Conservation (phyloP, 2,888 invertebrate species). For the Meganola albula region DNA sequence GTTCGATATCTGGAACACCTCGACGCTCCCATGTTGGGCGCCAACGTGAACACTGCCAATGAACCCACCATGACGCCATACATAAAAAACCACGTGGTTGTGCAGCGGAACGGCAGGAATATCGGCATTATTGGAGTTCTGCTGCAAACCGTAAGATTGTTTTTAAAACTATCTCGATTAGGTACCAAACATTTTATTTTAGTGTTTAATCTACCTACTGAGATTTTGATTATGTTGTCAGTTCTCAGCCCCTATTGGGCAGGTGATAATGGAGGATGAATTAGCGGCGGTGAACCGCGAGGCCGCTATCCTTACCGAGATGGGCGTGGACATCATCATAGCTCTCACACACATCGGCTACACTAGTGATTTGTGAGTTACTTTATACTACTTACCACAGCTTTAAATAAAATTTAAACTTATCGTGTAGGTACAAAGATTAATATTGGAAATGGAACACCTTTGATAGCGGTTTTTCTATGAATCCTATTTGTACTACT, state of each 20-base stretch:
- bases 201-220: background rate
- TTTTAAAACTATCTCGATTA: conserved; percentile 1
- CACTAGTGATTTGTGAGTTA: conserved; percentile 49
- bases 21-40: conserved; percentile 82
- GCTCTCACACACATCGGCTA: conserved; percentile 89
- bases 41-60: conserved; percentile 83
- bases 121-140: conserved; percentile 90
- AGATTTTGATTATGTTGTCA: conserved; percentile 32
- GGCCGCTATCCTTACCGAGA: conserved; percentile 78
- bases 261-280: conserved; percentile 83
- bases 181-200: background rate
- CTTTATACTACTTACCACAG: background rate
- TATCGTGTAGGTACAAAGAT: too few relatives aligned
- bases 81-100: conserved; percentile 80
- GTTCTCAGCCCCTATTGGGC: conserved; percentile 82
- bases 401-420: too few relatives aligned
- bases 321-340: conserved; percentile 86
- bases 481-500: too few relatives aligned
- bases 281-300: conserved; percentile 81
- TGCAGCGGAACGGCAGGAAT: conserved; percentile 78
- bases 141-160: conserved; percentile 38
- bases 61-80: conserved; percentile 82
- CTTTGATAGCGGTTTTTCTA: too few relatives aligned
- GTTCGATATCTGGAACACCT: conserved; percentile 82
- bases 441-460: too few relatives aligned